phyloP scores from a whole-genome alignment of 2,113 vertebrate species.

The Chloroceryle aenea region DNA sequence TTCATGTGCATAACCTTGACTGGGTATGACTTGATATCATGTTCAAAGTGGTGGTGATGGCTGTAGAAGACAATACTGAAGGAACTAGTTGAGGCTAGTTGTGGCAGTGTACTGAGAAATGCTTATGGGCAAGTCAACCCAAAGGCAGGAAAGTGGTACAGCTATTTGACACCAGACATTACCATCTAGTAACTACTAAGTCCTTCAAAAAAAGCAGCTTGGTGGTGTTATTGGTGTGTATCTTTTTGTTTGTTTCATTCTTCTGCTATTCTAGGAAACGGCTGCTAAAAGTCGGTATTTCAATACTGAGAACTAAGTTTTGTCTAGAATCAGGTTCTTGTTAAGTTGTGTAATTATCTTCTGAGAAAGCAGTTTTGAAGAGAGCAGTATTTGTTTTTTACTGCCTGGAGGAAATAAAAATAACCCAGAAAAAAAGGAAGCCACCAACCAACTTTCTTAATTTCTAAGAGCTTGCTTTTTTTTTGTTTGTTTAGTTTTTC shows the following conservation, averaged over 20 bases:
- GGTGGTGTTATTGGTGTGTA: background rate
- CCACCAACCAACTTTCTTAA: background rate
- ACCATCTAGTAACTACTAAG: background rate
- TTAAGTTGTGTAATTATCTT: background rate
- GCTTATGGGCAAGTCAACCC: background rate
- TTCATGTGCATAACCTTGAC: background rate
- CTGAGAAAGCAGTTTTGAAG: background rate
- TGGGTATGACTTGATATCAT: background rate
- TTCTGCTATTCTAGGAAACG: background rate
- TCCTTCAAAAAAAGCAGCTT: background rate
- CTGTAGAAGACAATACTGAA: background rate
- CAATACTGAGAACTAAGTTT: background rate
- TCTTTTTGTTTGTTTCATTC: background rate
- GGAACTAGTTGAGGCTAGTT: background rate
- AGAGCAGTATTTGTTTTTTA: background rate
- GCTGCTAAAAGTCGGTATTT: background rate
- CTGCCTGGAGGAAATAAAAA: background rate
- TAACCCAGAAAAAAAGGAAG: slow-evolving; percentile 6
- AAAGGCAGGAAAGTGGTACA: background rate
- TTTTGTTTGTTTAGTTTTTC: background rate
- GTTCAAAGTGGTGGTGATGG: background rate
- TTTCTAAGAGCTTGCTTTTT: background rate
- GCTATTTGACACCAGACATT: background rate
- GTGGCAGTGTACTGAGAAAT: background rate
- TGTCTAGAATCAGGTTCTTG: background rate